Conservation (phyloP, 2,888 invertebrate genomes). For the Icerya purchasi region DNA sequence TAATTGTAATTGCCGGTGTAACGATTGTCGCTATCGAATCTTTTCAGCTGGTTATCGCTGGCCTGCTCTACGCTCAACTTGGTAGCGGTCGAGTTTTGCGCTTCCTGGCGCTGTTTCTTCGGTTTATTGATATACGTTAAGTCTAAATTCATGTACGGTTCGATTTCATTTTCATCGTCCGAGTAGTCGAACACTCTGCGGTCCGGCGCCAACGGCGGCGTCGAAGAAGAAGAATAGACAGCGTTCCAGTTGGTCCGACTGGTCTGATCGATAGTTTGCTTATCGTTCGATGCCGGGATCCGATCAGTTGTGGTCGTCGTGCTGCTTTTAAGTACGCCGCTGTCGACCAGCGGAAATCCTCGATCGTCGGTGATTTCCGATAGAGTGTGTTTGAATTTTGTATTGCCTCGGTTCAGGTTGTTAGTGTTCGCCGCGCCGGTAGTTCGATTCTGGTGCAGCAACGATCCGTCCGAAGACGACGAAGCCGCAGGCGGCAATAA, state of each 20-base stretch:
- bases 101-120: no score
- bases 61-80: no score
- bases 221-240: neutral
- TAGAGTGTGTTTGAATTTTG: slow-evolving; percentile 10
- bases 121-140: neutral
- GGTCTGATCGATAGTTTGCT: neutral
- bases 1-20: no score
- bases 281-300: neutral
- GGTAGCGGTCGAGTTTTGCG: no score
- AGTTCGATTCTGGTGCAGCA: neutral
- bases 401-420: slow-evolving; percentile 1
- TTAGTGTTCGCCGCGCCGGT: neutral
- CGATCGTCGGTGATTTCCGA: slow-evolving; percentile 1
- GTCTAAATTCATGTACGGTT: neutral
- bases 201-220: neutral
- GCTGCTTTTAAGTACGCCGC: neutral
- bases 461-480: no score
- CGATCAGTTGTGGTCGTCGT: neutral
- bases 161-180: neutral
- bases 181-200: neutral
- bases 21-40: no score
- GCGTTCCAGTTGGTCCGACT: neutral
- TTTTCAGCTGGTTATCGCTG: no score
- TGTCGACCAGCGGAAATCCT: no score
- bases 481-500: slow-evolving; percentile 8